phyloP scores from a whole-genome alignment of 2,113 vertebrate species.

The Periophthalmus modestus region DNA sequence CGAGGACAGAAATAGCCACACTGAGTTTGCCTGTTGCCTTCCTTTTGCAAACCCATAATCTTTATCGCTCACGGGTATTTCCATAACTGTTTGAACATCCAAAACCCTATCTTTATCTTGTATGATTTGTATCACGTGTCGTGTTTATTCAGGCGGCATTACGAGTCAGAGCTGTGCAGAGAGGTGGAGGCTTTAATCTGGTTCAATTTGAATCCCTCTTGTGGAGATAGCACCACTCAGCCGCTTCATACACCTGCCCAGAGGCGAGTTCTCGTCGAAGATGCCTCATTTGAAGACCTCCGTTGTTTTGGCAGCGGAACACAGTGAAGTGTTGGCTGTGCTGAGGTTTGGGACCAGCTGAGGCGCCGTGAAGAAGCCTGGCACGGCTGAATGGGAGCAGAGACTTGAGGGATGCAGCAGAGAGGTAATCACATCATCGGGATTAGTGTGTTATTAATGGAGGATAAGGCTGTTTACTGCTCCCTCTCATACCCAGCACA shows the following conservation, averaged over 20 bases:
- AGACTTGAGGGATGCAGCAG: conserved; percentile 50
- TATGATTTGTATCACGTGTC: conserved; percentile 71
- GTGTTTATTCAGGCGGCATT: conserved; percentile 72
- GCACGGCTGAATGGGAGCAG: conserved; percentile 57
- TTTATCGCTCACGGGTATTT: conserved; percentile 71
- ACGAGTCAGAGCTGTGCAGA: conserved; percentile 71
- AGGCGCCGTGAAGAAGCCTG: conserved; percentile 66
- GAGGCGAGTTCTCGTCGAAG: conserved; percentile 65
- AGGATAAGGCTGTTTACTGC: conserved; percentile 55
- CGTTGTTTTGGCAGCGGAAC: conserved; percentile 72
- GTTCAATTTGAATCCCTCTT: conserved; percentile 64
- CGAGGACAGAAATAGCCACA: conserved; percentile 77
- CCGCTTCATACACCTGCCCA: conserved; percentile 69
- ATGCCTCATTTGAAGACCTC: conserved; percentile 69
- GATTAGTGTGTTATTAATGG: conserved; percentile 79
- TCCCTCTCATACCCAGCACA: conserved; percentile 17
- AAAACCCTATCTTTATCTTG: conserved; percentile 66
- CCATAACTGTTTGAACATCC: conserved; percentile 72
- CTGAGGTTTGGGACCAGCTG: conserved; percentile 68
- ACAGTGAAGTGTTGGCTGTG: conserved; percentile 72
- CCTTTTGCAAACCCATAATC: conserved; percentile 73
- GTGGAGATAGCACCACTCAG: conserved; percentile 53
- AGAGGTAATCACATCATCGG: conserved; percentile 74
- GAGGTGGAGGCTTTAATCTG: conserved; percentile 69
- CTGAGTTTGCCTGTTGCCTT: conserved; percentile 73